Base-by-base conservation (phyloP, 2,113 vertebrate genomes). In the Pandion haliaetus region DNA sequence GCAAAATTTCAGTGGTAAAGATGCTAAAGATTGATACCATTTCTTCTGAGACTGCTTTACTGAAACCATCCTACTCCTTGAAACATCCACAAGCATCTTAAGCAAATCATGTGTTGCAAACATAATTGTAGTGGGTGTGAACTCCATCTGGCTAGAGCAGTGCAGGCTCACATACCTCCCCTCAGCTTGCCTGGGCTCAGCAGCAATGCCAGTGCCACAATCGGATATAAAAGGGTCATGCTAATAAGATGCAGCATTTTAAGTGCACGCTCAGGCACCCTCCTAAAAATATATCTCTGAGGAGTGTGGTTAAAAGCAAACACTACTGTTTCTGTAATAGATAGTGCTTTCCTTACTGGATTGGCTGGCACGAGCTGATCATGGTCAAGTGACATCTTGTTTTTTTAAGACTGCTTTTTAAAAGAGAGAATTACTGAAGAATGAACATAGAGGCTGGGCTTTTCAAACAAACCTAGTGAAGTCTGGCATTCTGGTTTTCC, bases 101-200 rank as follows among this genome's bases (percentile, higher is more conserved):
- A 82, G 91, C 89, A 93, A 73, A 72, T 93, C 96, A 96, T 81
- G 93, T 97, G 94, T 96, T 67, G 73, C 95, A 95, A 95, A 96
- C 97, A 97, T 96, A 97, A 97, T 95, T 95, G 94, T 93, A 95
- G 97, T 97, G 96, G 96, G 97, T 85, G 96, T 95, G 93, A 95
- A 82, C 78, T 97, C 97, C 97, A 97, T 97, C 97, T 97, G 96
- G 88, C 84, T 81, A 5, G 80, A 62, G 77, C 87, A 45, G 58
- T 3, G 5, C 90, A 29, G 59, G 82, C 97, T 95, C 2, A 0
- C 49, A 5, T 28, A 44, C 74, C 91, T 59, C 89, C 91, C 73
- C 40, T 40, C 86, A 52, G 58, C 91, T 26, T 12, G 54, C 83
- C 55, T 24, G 83, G 69, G 96, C 93, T 76, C 91, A 62, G 78